Evolutionary conservation across 1,140 invertebrate genomes (phyloP).

Genomic region (Drosophila lacertosa): DNA sequence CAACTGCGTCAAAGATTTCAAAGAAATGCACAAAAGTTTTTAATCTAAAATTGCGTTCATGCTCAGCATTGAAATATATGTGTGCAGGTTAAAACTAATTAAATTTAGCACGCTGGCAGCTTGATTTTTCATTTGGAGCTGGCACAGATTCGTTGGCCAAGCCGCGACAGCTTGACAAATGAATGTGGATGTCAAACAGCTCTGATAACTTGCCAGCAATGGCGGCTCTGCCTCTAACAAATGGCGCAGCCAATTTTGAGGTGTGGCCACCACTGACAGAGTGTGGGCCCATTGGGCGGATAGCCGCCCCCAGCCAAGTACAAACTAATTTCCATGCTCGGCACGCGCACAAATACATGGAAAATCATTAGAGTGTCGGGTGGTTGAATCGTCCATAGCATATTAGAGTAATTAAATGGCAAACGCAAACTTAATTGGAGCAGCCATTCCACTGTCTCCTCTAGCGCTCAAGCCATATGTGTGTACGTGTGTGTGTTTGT

Average conservation of each 20-base stretch:
- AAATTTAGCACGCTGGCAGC: slow-evolving; percentile 56
- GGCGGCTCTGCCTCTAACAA: slow-evolving; percentile 60
- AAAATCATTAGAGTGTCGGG: slow-evolving; percentile 42
- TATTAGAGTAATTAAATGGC: slow-evolving; percentile 83
- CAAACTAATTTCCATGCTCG: slow-evolving; percentile 78
- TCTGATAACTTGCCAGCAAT: slow-evolving; percentile 73
- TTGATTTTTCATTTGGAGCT: slow-evolving; percentile 50
- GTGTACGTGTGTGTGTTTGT: slow-evolving; percentile 14
- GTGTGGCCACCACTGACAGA: slow-evolving; percentile 66
- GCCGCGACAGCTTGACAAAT: slow-evolving; percentile 75
- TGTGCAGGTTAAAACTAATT: slow-evolving; percentile 76
- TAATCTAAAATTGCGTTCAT: slow-evolving; percentile 44
- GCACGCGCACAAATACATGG: slow-evolving; percentile 70
- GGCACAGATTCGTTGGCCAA: slow-evolving; percentile 59
- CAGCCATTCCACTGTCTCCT: slow-evolving; percentile 17
- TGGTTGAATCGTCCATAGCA: slow-evolving; percentile 46
- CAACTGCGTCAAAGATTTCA: slow-evolving; percentile 1
- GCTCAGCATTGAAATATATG: slow-evolving; percentile 60
- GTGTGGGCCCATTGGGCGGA: background rate
- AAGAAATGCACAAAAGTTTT: slow-evolving; percentile 46
- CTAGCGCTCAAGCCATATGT: background rate
- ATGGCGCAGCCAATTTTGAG: slow-evolving; percentile 71
- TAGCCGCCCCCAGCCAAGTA: slow-evolving; percentile 38
- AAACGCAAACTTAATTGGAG: slow-evolving; percentile 76
- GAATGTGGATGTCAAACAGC: slow-evolving; percentile 74